Percentiles rank a stretch among this genome's conserved stretches.
phyloP scores from a whole-genome alignment of 2,888 invertebrate species.

The Phragmatobia fuliginosa region DNA sequence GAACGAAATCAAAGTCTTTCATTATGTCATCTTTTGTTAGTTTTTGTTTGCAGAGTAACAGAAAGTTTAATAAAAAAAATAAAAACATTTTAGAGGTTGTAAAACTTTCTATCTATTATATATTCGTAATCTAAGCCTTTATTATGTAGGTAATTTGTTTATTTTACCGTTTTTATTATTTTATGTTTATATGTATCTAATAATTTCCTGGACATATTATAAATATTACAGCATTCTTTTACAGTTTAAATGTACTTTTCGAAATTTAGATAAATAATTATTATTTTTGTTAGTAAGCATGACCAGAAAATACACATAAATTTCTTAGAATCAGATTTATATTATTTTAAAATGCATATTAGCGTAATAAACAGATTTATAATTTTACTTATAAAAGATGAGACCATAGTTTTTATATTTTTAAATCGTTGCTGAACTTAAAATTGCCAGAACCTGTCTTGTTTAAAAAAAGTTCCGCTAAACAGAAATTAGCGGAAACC shows the following conservation, averaged over 20 bases:
- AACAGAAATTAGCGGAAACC: constrained; percentile 15
- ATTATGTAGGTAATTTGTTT: neutral
- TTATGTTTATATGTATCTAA: neutral
- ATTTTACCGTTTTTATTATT: neutral
- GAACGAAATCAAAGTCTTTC: constrained; percentile 35
- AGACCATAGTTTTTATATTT: neutral
- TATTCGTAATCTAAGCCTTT: neutral
- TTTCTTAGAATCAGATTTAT: too few relatives aligned
- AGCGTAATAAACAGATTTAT: neutral
- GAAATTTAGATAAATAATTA: neutral
- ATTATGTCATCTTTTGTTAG: constrained; percentile 43
- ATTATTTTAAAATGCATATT: neutral
- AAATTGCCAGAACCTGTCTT: neutral
- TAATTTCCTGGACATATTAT: neutral
- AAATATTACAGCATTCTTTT: neutral
- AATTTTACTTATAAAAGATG: neutral
- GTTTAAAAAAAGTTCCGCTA: neutral
- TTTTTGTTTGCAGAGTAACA: constrained; percentile 38
- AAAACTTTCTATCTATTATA: constrained; percentile 22
- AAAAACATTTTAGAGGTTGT: constrained; percentile 6
- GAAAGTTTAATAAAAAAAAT: constrained; percentile 31
- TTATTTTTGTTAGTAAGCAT: neutral
- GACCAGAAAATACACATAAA: neutral
- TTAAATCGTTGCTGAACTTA: neutral
- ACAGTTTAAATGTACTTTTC: neutral